A percentile compares a stretch with the other conserved stretches of the same genome.
These are phyloP conservation scores for Calephelis perditalis DNA, from an alignment of 2,888 invertebrate species.

Conservation along the genomic window DNA sequence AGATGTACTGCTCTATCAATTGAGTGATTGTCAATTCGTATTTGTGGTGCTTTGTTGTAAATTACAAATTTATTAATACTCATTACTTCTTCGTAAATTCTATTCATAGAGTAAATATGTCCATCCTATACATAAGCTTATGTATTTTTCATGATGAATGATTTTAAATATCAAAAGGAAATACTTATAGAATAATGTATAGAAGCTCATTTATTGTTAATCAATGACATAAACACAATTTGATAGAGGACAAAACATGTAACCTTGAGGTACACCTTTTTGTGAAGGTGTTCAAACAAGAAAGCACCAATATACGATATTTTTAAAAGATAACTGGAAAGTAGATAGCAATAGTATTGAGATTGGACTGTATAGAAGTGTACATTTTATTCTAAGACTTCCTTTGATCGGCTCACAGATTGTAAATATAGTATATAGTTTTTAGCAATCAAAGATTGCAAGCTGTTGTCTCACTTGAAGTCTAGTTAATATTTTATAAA, in stretches of 20 bases:
- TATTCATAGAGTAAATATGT: background rate
- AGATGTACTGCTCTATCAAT: conserved; percentile 1
- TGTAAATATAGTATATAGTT: conserved; percentile 62
- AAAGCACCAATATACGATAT: conserved; percentile 3
- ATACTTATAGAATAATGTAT: too few species aligned
- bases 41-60: conserved; percentile 1
- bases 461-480: conserved; percentile 15
- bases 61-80: background rate
- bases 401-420: conserved; percentile 41
- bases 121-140: background rate
- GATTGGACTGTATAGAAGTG: conserved; percentile 50
- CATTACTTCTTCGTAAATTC: background rate
- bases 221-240: background rate
- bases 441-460: conserved; percentile 54
- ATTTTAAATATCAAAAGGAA: too few species aligned
- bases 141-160: background rate
- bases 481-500: conserved; percentile 15
- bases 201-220: background rate
- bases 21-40: conserved; percentile 1
- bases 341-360: conserved; percentile 40
- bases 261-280: conserved; percentile 1
- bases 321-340: conserved; percentile 24
- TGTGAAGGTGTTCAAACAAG: background rate
- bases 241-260: background rate
- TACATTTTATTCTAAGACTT: conserved; percentile 45